Conservation (phyloP, 2,113 vertebrate genomes). For the Apteryx mantelli region DNA sequence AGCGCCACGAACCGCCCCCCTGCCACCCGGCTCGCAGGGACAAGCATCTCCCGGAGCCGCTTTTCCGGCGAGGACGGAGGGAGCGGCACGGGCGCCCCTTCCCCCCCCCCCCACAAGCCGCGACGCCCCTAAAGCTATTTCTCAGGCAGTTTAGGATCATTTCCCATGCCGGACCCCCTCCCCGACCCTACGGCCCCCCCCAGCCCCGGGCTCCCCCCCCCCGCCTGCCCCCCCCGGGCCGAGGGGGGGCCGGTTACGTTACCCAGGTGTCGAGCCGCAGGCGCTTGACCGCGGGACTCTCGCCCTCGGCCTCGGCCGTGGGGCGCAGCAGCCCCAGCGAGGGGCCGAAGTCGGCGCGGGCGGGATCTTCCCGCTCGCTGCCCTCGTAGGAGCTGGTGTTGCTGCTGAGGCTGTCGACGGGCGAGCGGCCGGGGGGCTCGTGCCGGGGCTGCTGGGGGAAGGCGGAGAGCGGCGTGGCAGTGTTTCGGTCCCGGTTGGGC, state of each 20-base stretch:
- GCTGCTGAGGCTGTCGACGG: slow-evolving; percentile 93
- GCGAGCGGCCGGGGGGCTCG: slow-evolving; percentile 86
- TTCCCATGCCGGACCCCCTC: not conserved
- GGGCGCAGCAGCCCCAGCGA: slow-evolving; percentile 87
- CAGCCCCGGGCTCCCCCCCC: not conserved
- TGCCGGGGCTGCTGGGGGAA: slow-evolving; percentile 83
- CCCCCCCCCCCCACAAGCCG: no score
- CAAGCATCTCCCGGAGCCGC: not conserved
- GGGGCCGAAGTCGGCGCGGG: slow-evolving; percentile 82
- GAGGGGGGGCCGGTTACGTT: slow-evolving; percentile 79
- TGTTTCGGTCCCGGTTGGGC: slow-evolving; percentile 89
- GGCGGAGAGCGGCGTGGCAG: slow-evolving; percentile 84
- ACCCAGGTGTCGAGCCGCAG: slow-evolving; percentile 95
- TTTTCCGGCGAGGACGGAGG: not conserved
- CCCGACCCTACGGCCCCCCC: not conserved
- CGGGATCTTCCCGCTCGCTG: slow-evolving; percentile 88
- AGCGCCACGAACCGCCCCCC: no score
- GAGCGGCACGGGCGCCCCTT: no score
- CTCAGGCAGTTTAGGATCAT: slow-evolving; percentile 63
- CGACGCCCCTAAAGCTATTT: slow-evolving; percentile 64
- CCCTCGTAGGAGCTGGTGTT: slow-evolving; percentile 92
- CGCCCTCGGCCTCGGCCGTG: slow-evolving; percentile 83
- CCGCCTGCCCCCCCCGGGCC: not conserved
- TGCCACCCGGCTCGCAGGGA: not conserved
- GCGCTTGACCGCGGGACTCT: slow-evolving; percentile 88